A percentile compares a stretch with the other conserved stretches of the same genome.
Conservation (phyloP, 2,113 vertebrate species). For the Falco punctatus region DNA sequence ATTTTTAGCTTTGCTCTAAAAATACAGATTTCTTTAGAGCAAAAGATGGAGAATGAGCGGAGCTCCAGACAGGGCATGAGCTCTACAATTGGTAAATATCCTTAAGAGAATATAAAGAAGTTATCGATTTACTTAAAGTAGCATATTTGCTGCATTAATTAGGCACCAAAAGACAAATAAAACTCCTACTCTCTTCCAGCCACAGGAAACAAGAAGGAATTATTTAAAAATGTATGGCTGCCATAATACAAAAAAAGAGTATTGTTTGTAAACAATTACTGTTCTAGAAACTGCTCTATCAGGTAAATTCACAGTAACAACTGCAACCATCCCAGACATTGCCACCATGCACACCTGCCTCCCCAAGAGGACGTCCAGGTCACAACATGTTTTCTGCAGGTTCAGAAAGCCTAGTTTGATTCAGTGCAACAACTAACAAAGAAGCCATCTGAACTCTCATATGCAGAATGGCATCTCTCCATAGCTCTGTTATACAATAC, state of each 20-base stretch:
- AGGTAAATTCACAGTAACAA: neutral
- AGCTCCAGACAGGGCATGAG: neutral
- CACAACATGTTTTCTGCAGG: neutral
- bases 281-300: neutral
- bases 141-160: neutral
- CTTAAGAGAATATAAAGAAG: neutral
- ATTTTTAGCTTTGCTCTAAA: neutral
- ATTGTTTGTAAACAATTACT: neutral
- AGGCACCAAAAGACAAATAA: neutral
- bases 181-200: neutral
- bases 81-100: neutral
- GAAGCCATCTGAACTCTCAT: neutral
- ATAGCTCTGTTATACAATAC: accelerated
- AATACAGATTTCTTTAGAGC: neutral
- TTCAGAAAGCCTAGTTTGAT: neutral
- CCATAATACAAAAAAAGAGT: neutral
- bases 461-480: neutral
- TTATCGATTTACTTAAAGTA: neutral
- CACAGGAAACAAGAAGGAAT: neutral
- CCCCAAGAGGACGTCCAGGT: neutral
- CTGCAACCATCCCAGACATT: neutral
- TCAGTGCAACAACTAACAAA: neutral
- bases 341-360: neutral
- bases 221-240: neutral
- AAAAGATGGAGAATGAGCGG: neutral